Base-by-base conservation (phyloP, 30 jellyfish, hydroid and myxozoan genomes). In the Cassiopea andromeda region DNA sequence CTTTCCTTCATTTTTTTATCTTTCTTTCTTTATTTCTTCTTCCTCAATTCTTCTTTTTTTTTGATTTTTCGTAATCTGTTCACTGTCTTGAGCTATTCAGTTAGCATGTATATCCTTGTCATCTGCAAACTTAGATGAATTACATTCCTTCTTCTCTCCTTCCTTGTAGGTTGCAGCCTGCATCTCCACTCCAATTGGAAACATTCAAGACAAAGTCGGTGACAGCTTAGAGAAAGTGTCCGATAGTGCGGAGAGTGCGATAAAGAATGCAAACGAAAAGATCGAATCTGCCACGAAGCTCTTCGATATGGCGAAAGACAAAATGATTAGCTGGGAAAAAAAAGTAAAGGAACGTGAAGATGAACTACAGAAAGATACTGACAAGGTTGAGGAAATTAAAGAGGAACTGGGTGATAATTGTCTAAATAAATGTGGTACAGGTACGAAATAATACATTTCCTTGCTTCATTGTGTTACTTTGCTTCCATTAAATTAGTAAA, bases 341-440 rank as follows among this genome's bases (percentile, higher is more conserved):
- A 78, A 78, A 59, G 84, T 92, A 59, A 48, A 73, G 69, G 93
- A 92, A 46, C 83, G 80, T 38, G 94, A 85, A 60, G 82, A 54
- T 7, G 93, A 89, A 79, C 45, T 92, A 44, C 81, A 85, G 66
- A 85, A 77, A 47, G 84, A 88, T 59, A 78, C 93, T 48, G 88
- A 80, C 2, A 92, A 92, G 47, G 81, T 92, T 7, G 90, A 92
- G 27, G 19, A 76, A 44, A 92, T 92, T 1, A 83, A 85, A 46
- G 93, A 86, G 46, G 90, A 75, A 1, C 45, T 92, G 64, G 96
- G 75, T 43, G 93, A 87, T 57, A 80, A 81, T 17, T 92, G 98
- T 69, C 87, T 85, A 46, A 92, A 83, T 17, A 82, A 87, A 68
- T 92, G 98, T 47, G 96, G 89, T 14, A 92, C 81, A 69, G 92